A percentile compares a stretch with the other conserved stretches of the same genome.
Evolutionary conservation across 2,113 vertebrate genomes (phyloP).

Genomic region (Hoplias malabaricus): DNA sequence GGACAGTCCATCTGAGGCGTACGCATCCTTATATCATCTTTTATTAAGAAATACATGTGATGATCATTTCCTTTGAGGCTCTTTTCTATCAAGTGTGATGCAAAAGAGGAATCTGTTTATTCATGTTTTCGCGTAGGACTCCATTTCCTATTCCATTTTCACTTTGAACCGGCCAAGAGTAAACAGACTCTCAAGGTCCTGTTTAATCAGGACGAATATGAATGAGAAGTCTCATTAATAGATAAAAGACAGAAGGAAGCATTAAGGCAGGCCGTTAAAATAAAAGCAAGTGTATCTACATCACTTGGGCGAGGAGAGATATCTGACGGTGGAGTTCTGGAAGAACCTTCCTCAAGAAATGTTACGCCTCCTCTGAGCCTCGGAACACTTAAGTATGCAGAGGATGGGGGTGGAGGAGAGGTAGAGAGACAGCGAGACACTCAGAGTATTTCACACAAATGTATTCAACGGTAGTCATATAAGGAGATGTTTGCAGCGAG

Average conservation of each 20-base stretch:
- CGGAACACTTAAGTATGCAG: not conserved
- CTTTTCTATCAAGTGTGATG: not conserved
- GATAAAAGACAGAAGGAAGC: conserved; percentile 42
- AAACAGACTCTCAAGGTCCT: conserved; percentile 49
- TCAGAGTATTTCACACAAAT: conserved; percentile 41
- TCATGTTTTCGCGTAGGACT: conserved; percentile 29
- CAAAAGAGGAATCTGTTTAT: conserved; percentile 38
- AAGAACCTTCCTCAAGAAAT: conserved; percentile 18
- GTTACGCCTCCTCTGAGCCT: conserved; percentile 17
- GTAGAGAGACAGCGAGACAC: not conserved
- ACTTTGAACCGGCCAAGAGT: conserved; percentile 48
- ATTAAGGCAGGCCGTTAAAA: conserved; percentile 33
- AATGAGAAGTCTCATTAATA: conserved; percentile 55
- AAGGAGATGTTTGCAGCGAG: conserved; percentile 25
- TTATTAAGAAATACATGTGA: not conserved
- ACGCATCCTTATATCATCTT: not conserved
- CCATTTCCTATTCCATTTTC: conserved; percentile 43
- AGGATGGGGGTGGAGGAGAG: not conserved
- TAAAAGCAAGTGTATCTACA: not conserved
- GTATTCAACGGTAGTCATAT: conserved; percentile 23
- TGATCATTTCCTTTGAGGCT: conserved; percentile 19
- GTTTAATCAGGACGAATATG: conserved; percentile 54
- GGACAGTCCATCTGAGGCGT: not conserved
- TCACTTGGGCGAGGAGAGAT: conserved; percentile 25
- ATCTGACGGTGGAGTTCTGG: conserved; percentile 37